A percentile compares a stretch with the other conserved stretches of the same genome.
These are phyloP conservation scores for Gadus chalcogrammus DNA, from an alignment of 2,113 vertebrate species.

Conservation along the genomic window DNA sequence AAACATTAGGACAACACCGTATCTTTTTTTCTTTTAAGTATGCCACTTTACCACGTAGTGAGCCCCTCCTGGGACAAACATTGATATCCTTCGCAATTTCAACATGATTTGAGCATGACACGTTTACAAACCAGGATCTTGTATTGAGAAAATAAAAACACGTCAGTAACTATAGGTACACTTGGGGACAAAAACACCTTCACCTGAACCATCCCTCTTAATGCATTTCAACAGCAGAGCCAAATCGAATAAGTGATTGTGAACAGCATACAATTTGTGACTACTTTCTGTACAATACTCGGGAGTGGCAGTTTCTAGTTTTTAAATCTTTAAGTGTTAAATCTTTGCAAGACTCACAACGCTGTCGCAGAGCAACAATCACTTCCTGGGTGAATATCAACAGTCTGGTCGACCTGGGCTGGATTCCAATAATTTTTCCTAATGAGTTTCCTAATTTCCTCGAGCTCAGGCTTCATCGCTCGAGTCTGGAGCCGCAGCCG, in stretches of 20 bases:
- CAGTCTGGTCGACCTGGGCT: not conserved
- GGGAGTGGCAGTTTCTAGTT: no score
- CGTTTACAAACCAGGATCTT: not conserved
- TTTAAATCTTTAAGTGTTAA: no score
- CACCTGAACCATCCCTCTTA: no score
- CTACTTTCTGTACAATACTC: no score
- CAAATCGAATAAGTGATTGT: no score
- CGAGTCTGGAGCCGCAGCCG: no score
- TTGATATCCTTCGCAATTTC: not conserved
- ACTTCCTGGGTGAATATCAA: not conserved
- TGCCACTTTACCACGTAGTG: not conserved
- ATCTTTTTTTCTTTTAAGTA: not conserved
- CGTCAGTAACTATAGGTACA: not conserved
- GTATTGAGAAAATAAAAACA: not conserved
- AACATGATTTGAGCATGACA: not conserved
- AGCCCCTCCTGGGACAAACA: not conserved
- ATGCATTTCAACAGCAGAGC: no score
- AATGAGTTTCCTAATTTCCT: no score
- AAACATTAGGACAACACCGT: not conserved
- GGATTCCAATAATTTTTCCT: no score
- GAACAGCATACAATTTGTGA: no score
- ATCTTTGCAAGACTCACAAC: not conserved
- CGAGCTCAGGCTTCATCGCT: no score
- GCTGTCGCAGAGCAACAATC: conserved; percentile 8
- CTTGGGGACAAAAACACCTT: not conserved